Conservation (phyloP, 2,113 vertebrate genomes). For the Menura novaehollandiae region DNA sequence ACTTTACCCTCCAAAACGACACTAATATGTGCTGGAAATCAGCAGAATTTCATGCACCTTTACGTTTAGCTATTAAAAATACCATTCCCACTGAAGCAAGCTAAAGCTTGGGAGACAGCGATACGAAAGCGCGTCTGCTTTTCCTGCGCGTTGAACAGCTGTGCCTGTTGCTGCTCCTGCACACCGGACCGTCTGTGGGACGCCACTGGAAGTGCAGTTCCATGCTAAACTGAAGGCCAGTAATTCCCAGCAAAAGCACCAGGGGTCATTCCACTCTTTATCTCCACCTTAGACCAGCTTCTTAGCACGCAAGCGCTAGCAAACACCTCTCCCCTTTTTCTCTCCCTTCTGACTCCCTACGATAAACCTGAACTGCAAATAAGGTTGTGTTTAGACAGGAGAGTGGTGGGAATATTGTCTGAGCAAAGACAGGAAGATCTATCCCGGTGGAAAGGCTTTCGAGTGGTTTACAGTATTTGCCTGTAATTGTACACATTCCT, state of each 20-base stretch:
- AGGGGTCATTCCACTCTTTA: slow-evolving; percentile 64
- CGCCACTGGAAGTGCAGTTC: accelerated
- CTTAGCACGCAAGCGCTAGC: neutral
- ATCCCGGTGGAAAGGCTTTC: slow-evolving; percentile 16
- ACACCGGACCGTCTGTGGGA: accelerated
- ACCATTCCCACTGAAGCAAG: neutral
- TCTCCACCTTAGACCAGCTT: neutral
- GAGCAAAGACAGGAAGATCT: slow-evolving; percentile 52
- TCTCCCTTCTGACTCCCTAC: neutral
- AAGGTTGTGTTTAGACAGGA: slow-evolving; percentile 9
- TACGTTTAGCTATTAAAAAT: neutral
- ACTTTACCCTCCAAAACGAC: neutral
- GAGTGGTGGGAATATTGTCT: neutral
- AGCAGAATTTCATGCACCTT: neutral
- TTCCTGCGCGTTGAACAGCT: accelerated
- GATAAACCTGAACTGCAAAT: neutral
- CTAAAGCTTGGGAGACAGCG: neutral
- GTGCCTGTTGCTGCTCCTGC: neutral
- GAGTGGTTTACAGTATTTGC: slow-evolving; percentile 33
- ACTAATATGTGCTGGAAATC: neutral
- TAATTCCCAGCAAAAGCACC: slow-evolving; percentile 51
- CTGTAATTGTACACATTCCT: slow-evolving; percentile 29
- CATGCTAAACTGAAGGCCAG: neutral
- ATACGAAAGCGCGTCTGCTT: neutral
- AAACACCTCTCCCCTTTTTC: neutral